Percentiles rank a stretch among this genome's conserved stretches.
These are phyloP conservation scores for Pteropus rufus DNA, from an alignment of 2,797 vertebrate species.

Conservation along the genomic window DNA sequence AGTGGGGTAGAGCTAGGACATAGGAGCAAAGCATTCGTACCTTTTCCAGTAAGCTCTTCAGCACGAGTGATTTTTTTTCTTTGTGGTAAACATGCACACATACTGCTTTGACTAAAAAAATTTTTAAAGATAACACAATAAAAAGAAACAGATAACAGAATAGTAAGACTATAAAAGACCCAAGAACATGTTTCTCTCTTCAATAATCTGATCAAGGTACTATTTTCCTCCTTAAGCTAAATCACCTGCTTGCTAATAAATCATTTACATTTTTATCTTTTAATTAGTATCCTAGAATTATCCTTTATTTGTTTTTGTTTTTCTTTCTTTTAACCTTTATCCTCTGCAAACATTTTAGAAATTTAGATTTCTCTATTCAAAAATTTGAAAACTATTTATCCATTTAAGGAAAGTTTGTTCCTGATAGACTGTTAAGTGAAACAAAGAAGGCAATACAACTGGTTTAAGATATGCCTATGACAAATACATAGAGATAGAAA, in stretches of 20 bases:
- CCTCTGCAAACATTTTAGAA: slow-evolving; percentile 17
- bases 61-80: background rate
- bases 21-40: background rate
- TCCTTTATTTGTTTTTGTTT: background rate
- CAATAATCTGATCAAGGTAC: background rate
- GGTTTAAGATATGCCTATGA: background rate
- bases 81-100: background rate
- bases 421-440: background rate
- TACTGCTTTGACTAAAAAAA: background rate
- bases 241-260: background rate
- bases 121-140: background rate
- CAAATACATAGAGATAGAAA: background rate
- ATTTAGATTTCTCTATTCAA: background rate
- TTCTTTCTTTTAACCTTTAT: background rate
- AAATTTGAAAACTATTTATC: background rate
- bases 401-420: background rate
- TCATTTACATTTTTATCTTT: background rate
- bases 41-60: background rate
- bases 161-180: background rate
- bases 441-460: background rate
- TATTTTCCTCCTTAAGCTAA: background rate
- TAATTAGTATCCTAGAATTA: background rate
- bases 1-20: background rate
- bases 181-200: background rate
- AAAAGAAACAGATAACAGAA: too few species aligned